Conservation (phyloP, 2,888 invertebrate species). For the Ochropacha duplaris region DNA sequence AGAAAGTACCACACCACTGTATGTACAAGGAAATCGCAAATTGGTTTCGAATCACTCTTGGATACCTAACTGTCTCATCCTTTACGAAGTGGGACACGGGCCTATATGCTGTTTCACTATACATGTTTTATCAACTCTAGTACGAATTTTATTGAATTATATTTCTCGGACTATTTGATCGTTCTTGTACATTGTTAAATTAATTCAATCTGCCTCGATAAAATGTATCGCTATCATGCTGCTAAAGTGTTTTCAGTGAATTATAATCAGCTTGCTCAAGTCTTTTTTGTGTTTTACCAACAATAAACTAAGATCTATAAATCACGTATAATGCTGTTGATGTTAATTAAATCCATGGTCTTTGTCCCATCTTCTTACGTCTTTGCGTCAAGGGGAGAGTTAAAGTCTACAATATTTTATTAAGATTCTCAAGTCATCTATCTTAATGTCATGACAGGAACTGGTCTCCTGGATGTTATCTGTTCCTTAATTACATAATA, state of each 20-base stretch:
- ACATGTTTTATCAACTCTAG: not conserved
- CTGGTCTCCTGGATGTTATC: not conserved
- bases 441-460: not conserved
- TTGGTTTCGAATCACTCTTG: constrained; percentile 38
- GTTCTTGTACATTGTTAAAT: not conserved
- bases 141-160: not conserved
- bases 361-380: no score
- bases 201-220: not conserved
- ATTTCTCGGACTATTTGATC: not conserved
- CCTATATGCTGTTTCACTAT: not conserved
- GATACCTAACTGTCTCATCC: constrained; percentile 10
- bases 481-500: not conserved
- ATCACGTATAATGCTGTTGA: no score
- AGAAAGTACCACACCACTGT: not conserved
- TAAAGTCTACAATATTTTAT: not conserved
- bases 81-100: constrained; percentile 9
- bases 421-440: not conserved
- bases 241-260: not conserved
- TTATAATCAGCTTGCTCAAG: no score
- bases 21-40: constrained; percentile 37
- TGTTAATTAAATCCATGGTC: no score
- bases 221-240: not conserved
- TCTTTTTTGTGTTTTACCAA: no score
- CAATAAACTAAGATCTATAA: no score
- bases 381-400: no score